Conservation (phyloP, 2,888 invertebrate species). For the Philereme vetulata region DNA sequence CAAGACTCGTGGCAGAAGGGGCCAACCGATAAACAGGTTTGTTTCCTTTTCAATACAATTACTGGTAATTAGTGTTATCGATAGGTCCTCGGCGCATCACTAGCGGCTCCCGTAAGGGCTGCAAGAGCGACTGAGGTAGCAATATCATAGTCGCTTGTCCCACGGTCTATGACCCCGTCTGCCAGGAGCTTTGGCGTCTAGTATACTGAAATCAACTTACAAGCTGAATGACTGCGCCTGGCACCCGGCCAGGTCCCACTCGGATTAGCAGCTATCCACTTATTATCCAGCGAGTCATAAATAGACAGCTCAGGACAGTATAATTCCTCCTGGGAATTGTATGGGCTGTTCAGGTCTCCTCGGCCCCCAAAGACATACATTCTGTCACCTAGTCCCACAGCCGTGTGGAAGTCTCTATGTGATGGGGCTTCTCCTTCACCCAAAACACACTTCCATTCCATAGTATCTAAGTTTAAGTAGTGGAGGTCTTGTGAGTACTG, state of each 20-base stretch:
- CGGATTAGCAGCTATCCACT: slow-evolving; percentile 86
- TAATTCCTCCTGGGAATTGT: slow-evolving; percentile 85
- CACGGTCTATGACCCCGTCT: no score
- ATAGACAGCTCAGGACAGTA: slow-evolving; percentile 91
- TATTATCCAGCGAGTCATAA: slow-evolving; percentile 87
- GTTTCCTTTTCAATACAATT: no score
- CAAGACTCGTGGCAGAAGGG: no score
- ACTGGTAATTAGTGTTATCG: no score
- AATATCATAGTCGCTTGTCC: no score
- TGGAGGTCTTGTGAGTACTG: slow-evolving; percentile 92
- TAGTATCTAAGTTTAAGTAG: slow-evolving; percentile 88
- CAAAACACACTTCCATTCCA: slow-evolving; percentile 87
- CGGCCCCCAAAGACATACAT: slow-evolving; percentile 97
- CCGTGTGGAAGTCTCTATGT: slow-evolving; percentile 95
- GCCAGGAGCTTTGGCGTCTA: no score
- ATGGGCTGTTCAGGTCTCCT: slow-evolving; percentile 86
- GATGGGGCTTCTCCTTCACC: slow-evolving; percentile 86
- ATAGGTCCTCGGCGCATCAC: no score
- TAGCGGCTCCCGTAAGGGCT: no score
- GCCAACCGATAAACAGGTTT: no score
- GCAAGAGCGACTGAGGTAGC: no score
- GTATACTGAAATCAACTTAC: slow-evolving; percentile 78
- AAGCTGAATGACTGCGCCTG: slow-evolving; percentile 95
- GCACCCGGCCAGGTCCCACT: slow-evolving; percentile 89
- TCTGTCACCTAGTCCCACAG: slow-evolving; percentile 88